Base-by-base conservation (phyloP, 2,797 vertebrate species). In the Denticeps clupeoides region DNA sequence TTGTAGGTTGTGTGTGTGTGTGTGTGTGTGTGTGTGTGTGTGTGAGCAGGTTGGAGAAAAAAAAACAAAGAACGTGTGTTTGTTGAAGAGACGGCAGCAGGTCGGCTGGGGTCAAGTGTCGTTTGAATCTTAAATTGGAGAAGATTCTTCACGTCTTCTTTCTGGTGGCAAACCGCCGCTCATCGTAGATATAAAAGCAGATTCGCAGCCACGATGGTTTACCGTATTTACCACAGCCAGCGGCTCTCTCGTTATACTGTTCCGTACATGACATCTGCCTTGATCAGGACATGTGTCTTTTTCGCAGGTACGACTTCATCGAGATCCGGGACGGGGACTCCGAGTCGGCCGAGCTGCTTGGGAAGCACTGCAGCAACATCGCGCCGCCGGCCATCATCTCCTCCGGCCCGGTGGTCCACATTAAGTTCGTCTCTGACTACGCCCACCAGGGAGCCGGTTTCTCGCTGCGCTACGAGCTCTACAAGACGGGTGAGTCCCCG, bases 391-490 rank as follows among this genome's bases (percentile, higher is more conserved):
- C 93, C 7, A 92, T 99, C 80, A 88, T 90, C 49, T 99, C 95
- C 2, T 94, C 93, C 0, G 93, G 95, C 7, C 73, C 91, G 0
- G 79, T 84, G 53, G 83, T 99, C 11, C 89, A 88, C 53, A 95
- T 99, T 73, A 81, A 85, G 58, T 99, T 99, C 47, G 94, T 91
- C 3, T 97, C 95, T 0, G 95, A 99, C 75, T 99, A 97, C 0
- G 93, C 90, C 13, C 87, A 95, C 58, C 93, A 98, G 72, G 93
- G 92, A 9, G 93, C 93, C 0, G 95, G 95, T 51, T 99, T 99
- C 82, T 98, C 93, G 1, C 86, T 99, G 62, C 91, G 93, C 69
- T 99, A 99, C 0, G 93, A 99, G 83, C 97, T 99, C 82, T 93
- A 90, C 74, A 96, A 91, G 71, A 97, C 94, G 65, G 93, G 95